These are phyloP conservation scores for Neuroterus valhalla DNA, from an alignment of 1,140 invertebrate genomes.

Conservation along the genomic window DNA sequence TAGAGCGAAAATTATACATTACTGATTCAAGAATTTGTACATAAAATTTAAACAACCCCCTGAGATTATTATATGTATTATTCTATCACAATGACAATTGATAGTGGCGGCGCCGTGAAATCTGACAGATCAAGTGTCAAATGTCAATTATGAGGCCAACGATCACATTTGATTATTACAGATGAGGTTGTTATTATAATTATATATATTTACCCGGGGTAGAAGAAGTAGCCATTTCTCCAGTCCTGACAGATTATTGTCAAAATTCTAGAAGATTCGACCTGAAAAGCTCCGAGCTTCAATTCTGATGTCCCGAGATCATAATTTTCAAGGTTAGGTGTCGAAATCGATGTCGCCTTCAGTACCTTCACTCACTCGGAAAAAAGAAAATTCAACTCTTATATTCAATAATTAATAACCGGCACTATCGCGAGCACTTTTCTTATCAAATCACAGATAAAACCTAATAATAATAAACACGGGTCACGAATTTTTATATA, in stretches of 20 bases:
- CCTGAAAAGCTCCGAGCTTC: background rate
- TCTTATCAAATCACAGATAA: slow-evolving; percentile 16
- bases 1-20: too few relatives aligned
- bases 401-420: slow-evolving; percentile 1
- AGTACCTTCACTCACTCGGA: too few relatives aligned
- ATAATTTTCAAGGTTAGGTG: slow-evolving; percentile 29
- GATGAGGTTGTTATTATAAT: background rate
- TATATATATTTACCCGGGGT: slow-evolving; percentile 9
- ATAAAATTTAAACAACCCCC: too few relatives aligned
- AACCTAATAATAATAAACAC: slow-evolving; percentile 14
- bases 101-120: too few relatives aligned
- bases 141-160: slow-evolving; percentile 23
- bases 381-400: background rate
- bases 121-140: background rate
- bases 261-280: background rate
- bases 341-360: slow-evolving; percentile 18
- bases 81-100: too few relatives aligned
- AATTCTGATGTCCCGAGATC: slow-evolving; percentile 2
- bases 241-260: background rate
- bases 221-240: slow-evolving; percentile 19
- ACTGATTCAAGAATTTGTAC: too few relatives aligned
- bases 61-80: too few relatives aligned
- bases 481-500: slow-evolving; percentile 17
- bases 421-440: slow-evolving; percentile 17
- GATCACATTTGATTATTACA: background rate